Conservation (phyloP, 2,113 vertebrate genomes). For the Indicator maculatus region DNA sequence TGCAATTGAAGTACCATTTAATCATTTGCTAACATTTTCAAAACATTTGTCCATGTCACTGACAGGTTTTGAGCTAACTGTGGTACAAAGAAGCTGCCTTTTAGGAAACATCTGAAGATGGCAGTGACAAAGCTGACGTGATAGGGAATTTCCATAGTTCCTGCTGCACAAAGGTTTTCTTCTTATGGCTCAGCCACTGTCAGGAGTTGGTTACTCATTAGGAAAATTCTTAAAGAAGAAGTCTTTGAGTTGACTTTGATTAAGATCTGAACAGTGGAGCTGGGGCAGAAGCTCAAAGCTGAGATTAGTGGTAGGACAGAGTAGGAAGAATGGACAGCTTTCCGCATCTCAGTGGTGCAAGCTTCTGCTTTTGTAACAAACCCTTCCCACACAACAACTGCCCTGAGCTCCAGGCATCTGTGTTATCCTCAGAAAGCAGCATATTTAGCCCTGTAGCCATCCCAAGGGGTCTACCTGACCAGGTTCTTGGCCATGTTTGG, state of each 20-base stretch:
- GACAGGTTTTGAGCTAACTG: conserved; percentile 3
- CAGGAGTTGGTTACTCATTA: conserved; percentile 5
- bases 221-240: neutral
- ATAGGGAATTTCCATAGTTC: conserved; percentile 26
- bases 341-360: rapidly evolving
- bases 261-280: neutral
- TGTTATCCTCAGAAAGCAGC: neutral
- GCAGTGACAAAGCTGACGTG: conserved; percentile 32
- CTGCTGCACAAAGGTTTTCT: neutral
- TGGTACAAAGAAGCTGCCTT: neutral
- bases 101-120: conserved; percentile 5
- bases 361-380: neutral
- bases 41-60: conserved; percentile 18
- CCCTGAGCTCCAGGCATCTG: neutral
- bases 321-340: neutral
- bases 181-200: conserved; percentile 41
- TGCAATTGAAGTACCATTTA: conserved; percentile 4
- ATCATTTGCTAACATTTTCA: conserved; percentile 12
- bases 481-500: rapidly evolving
- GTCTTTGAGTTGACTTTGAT: conserved; percentile 8
- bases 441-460: neutral
- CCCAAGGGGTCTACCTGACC: neutral
- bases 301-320: neutral
- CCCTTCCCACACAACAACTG: neutral
- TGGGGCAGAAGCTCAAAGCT: neutral